These are phyloP conservation scores for Gallinago nigripennis DNA, from an alignment of 2,797 vertebrate species.

Conservation along the genomic window DNA sequence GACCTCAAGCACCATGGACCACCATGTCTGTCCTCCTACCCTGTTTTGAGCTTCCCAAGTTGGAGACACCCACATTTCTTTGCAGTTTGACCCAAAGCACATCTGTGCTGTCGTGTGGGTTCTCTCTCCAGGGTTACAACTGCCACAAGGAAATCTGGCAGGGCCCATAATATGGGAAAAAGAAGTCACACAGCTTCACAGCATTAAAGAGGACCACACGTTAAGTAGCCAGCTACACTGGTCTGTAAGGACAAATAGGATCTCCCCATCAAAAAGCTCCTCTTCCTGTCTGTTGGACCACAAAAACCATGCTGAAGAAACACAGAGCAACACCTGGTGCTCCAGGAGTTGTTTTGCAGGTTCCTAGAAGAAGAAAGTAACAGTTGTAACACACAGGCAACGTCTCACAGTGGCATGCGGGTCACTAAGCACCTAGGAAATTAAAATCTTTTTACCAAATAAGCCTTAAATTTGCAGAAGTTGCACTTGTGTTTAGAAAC, in stretches of 20 bases:
- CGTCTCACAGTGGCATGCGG: background rate
- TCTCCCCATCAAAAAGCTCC: background rate
- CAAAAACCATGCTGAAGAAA: slow-evolving; percentile 38
- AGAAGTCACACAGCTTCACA: slow-evolving; percentile 40
- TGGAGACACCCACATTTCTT: background rate
- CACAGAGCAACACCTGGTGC: slow-evolving; percentile 44
- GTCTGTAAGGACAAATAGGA: background rate
- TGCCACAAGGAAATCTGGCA: background rate
- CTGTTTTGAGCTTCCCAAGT: background rate
- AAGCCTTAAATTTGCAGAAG: background rate
- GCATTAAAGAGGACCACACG: background rate
- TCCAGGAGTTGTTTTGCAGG: background rate
- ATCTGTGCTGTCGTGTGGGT: rapidly evolving
- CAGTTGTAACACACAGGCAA: background rate
- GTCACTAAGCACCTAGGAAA: background rate
- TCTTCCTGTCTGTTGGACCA: slow-evolving; percentile 73
- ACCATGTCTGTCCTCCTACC: background rate
- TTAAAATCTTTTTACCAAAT: background rate
- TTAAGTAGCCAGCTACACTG: background rate
- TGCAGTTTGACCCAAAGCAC: background rate
- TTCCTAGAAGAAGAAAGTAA: background rate
- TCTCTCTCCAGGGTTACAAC: background rate
- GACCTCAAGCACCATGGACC: rapidly evolving
- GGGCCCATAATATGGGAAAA: background rate
- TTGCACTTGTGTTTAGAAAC: background rate